These are phyloP conservation scores for Ceyx erithaca DNA, from an alignment of 2,797 vertebrate genomes.

Conservation along the genomic window DNA sequence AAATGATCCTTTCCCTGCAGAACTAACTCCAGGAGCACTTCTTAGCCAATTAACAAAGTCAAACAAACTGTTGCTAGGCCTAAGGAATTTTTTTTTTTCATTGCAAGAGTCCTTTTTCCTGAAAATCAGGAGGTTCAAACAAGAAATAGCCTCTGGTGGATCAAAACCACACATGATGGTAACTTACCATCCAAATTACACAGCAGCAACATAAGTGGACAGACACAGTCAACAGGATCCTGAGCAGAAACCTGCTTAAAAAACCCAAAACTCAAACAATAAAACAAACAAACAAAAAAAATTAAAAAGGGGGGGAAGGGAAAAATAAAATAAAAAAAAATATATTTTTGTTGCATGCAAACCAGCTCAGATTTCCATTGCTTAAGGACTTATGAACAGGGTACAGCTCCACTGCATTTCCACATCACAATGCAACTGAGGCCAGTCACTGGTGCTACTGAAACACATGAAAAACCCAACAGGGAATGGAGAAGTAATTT, in stretches of 20 bases:
- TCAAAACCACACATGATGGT: background rate
- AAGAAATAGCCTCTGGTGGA: background rate
- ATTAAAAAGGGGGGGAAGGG: too few relatives aligned
- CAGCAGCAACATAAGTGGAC: background rate
- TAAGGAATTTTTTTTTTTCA: background rate
- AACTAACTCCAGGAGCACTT: constrained; percentile 10
- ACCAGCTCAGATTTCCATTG: background rate
- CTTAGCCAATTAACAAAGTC: background rate
- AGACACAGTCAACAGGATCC: background rate
- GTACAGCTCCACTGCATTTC: background rate
- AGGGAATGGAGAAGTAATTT: background rate
- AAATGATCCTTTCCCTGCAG: background rate
- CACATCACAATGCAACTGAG: background rate
- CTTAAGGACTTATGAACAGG: background rate
- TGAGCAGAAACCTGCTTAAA: background rate
- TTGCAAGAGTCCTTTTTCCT: background rate
- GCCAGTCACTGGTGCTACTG: background rate
- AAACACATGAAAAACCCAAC: background rate
- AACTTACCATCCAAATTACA: background rate
- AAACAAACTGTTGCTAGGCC: constrained; percentile 6
- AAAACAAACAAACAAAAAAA: too few relatives aligned
- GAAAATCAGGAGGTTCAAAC: background rate
- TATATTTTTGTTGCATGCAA: background rate
- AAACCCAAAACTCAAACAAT: too few relatives aligned
- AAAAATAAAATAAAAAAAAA: too few relatives aligned